phyloP scores from a whole-genome alignment of 2,888 invertebrate species.

The Synanthedon vespiformis region DNA sequence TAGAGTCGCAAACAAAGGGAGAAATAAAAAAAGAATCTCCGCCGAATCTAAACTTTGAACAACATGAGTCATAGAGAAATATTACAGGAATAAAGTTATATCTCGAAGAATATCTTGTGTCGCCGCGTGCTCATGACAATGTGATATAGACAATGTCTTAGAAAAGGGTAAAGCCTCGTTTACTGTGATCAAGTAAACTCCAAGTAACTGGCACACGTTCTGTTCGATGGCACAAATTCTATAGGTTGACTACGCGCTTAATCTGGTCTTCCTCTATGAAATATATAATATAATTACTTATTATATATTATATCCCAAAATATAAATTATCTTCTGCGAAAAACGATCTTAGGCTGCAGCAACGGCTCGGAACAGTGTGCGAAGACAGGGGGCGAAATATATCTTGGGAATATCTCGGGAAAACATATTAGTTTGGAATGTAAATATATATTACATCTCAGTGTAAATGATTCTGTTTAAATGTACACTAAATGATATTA shows the following conservation, averaged over 20 bases:
- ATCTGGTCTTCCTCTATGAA: neutral
- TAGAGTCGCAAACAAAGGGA: neutral
- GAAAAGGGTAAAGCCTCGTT: constrained; percentile 58
- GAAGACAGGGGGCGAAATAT: too few species aligned
- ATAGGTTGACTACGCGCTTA: neutral
- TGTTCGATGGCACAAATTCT: neutral
- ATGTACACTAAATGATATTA: too few species aligned
- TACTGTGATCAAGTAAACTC: constrained; percentile 9
- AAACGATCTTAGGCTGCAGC: too few species aligned
- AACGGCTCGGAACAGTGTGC: too few species aligned
- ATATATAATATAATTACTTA: too few species aligned
- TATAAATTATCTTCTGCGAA: too few species aligned
- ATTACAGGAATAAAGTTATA: constrained; percentile 59
- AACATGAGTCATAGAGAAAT: constrained; percentile 42
- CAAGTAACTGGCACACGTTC: neutral
- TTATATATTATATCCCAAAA: too few species aligned
- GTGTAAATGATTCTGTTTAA: too few species aligned
- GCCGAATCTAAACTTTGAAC: neutral
- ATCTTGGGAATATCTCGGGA: too few species aligned
- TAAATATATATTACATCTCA: too few species aligned
- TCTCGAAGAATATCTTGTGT: constrained; percentile 58
- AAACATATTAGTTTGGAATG: too few species aligned
- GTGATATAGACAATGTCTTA: constrained; percentile 64
- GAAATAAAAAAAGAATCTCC: neutral
- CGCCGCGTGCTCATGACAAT: constrained; percentile 65